Conservation (phyloP, 2,888 invertebrate species). For the Parnassius apollo region DNA sequence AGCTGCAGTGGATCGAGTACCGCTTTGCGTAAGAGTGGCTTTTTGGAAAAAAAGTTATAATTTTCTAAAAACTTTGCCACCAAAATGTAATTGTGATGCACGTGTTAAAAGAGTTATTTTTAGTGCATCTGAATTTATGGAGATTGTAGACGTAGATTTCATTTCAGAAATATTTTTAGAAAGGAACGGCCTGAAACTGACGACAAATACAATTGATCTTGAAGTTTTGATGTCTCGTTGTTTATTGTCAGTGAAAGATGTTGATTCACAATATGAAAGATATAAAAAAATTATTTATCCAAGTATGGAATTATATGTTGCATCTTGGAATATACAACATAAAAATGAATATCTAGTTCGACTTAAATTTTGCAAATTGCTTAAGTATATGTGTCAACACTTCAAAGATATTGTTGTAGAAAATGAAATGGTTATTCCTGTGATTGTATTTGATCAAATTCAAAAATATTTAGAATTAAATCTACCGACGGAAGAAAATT, state of each 20-base stretch:
- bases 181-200: slow-evolving; percentile 40
- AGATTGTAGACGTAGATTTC: slow-evolving; percentile 44
- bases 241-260: slow-evolving; percentile 43
- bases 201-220: slow-evolving; percentile 28
- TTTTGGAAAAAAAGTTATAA: slow-evolving; percentile 51
- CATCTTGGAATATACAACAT: slow-evolving; percentile 39
- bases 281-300: slow-evolving; percentile 48
- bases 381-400: slow-evolving; percentile 36
- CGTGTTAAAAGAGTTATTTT: slow-evolving; percentile 33
- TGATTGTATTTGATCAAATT: slow-evolving; percentile 39
- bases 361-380: slow-evolving; percentile 37
- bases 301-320: slow-evolving; percentile 41
- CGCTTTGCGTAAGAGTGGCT: slow-evolving; percentile 41
- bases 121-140: slow-evolving; percentile 44
- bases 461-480: slow-evolving; percentile 36
- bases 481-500: slow-evolving; percentile 47
- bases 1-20: slow-evolving; percentile 40
- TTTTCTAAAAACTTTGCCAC: slow-evolving; percentile 44
- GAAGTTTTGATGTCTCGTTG: slow-evolving; percentile 42
- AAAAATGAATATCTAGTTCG: slow-evolving; percentile 35
- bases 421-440: slow-evolving; percentile 40
- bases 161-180: slow-evolving; percentile 44
- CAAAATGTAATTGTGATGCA: slow-evolving; percentile 32
- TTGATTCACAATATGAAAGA: slow-evolving; percentile 42
- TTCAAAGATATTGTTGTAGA: slow-evolving; percentile 33